Percentiles rank a stretch among this genome's conserved stretches.
These are phyloP conservation scores for Pristionchus pacificus DNA, from an alignment of 1,140 invertebrate species.

Conservation along the genomic window DNA sequence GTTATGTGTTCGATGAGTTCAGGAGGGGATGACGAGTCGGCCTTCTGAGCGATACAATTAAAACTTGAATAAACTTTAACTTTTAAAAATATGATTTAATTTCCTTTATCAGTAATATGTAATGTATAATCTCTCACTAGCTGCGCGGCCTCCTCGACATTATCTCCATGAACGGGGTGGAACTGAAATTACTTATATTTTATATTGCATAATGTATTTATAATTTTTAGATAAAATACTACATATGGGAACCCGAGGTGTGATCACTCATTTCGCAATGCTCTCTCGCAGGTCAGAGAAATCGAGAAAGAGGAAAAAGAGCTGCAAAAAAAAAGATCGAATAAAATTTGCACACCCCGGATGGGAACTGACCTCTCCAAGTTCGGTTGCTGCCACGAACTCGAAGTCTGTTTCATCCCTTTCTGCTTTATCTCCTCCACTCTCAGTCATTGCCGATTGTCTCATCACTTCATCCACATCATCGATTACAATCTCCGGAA, in stretches of 20 bases:
- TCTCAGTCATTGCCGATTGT: background rate
- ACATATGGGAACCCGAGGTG: too few relatives aligned
- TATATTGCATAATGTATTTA: too few relatives aligned
- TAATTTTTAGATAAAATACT: too few relatives aligned
- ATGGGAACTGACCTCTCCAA: too few relatives aligned
- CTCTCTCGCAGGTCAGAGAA: too few relatives aligned
- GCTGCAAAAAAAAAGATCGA: too few relatives aligned
- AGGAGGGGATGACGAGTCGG: slow-evolving; percentile 10
- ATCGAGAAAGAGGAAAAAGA: too few relatives aligned
- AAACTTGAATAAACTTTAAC: background rate
- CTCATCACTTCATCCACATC: background rate
- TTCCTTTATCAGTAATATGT: background rate
- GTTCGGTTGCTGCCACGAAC: slow-evolving; percentile 1
- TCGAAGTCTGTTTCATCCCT: slow-evolving; percentile 18
- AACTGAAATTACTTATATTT: too few relatives aligned
- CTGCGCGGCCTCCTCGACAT: slow-evolving; percentile 5
- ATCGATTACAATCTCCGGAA: background rate
- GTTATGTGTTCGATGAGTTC: slow-evolving; percentile 4
- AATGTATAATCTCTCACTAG: slow-evolving; percentile 5
- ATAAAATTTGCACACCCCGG: background rate
- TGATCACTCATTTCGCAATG: too few relatives aligned
- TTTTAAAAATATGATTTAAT: too few relatives aligned
- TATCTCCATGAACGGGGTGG: too few relatives aligned
- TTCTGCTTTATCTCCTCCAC: background rate
- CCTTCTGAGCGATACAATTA: slow-evolving; percentile 2